Evolutionary conservation across 2,888 invertebrate species (phyloP), one percentile per base, ranked within the genome.

Genomic region (Tetropium fuscum): DNA sequence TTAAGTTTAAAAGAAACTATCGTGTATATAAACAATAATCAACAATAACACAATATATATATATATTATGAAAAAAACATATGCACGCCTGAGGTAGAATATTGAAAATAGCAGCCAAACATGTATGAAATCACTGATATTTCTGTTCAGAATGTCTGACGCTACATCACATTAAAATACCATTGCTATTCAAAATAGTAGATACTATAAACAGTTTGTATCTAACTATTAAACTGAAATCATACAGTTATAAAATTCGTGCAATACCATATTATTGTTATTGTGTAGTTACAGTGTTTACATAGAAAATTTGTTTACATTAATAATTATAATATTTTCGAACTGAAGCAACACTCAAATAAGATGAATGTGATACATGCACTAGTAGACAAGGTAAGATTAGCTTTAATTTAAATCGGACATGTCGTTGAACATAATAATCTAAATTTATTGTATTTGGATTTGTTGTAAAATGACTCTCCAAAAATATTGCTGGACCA

Each of bases 361-460:
- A 1, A 48, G 32, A 56, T 56, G 56, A 44, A 56, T 47, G 40
- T 56, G 18, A 40, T 56, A 2, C 41, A 56, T 22, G 41, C n/a
- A 20, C 5, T 56, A 40, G 32, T 41, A 56, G 48, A 41, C 48
- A 48, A 34, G 27, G 47, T 30, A 20, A 55, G 8, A n/a, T n/a
- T n/a, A n/a, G n/a, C n/a, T n/a, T n/a, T n/a, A n/a, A n/a, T n/a
- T n/a, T n/a, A n/a, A n/a, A n/a, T n/a, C n/a, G n/a, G n/a, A n/a
- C 27, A 1, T 2, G 27, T 34, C 34, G 34, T 15, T 13, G 34
- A 4, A 27, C 27, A 27, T n/a, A n/a, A n/a, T n/a, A n/a, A n/a
- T n/a, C n/a, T n/a, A n/a, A n/a, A n/a, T n/a, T n/a, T n/a, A n/a
- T n/a, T n/a, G n/a, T n/a, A n/a, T n/a, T n/a, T n/a, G n/a, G n/a